Percentiles rank a stretch among this genome's conserved stretches.
Conservation (phyloP, 2,888 invertebrate genomes). For the Yponomeuta malinellus region DNA sequence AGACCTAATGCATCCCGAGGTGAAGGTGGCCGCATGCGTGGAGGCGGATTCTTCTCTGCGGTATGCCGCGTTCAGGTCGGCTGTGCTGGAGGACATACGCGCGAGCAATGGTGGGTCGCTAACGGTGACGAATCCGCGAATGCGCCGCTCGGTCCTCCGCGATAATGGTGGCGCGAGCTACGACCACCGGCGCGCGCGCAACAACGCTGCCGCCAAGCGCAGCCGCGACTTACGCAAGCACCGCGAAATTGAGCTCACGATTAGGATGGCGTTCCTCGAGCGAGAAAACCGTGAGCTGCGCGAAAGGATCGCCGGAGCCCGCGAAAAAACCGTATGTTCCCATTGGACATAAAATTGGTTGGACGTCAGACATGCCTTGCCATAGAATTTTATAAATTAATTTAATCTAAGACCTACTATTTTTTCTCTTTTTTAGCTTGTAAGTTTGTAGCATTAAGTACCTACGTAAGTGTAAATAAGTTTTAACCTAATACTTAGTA, state of each 20-base stretch:
- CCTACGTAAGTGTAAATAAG: no score
- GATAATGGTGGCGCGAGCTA: conserved; percentile 73
- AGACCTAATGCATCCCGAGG: not conserved
- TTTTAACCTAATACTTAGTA: no score
- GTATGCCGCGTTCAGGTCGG: not conserved
- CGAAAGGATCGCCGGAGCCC: not conserved
- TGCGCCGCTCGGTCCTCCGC: conserved; percentile 71
- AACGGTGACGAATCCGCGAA: conserved; percentile 73
- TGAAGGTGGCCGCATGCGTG: not conserved
- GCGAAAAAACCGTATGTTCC: no score
- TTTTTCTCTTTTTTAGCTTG: no score
- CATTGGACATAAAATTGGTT: no score
- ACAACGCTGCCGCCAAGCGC: conserved; percentile 96
- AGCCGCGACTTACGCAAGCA: conserved; percentile 92
- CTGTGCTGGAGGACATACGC: not conserved
- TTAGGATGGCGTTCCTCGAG: conserved; percentile 5
- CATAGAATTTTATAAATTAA: no score
- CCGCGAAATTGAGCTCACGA: conserved; percentile 75
- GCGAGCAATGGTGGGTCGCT: not conserved
- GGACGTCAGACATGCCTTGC: no score
- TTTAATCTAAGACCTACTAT: no score
- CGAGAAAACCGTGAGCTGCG: not conserved
- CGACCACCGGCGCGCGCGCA: conserved; percentile 90
- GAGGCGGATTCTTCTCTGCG: not conserved
- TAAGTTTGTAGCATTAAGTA: no score